Base-by-base conservation (phyloP, 2,888 invertebrate genomes). In the Pycnomerus fuliginosus region DNA sequence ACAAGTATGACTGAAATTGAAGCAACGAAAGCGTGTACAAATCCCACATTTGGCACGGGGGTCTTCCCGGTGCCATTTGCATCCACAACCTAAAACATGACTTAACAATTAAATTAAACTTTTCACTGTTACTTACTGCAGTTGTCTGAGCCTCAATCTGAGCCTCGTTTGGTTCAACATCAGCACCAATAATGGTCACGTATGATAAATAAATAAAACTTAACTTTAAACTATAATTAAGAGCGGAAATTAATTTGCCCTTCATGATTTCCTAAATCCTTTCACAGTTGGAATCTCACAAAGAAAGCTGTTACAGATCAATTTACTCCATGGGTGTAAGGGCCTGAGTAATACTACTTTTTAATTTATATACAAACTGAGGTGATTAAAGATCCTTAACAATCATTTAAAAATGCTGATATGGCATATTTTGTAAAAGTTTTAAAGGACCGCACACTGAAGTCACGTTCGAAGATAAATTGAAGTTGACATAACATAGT, bases 1-100 rank as follows among this genome's bases (percentile, higher is more conserved):
- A 99, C 95, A 45, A 99, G 79, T 61, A 99, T 98, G 55, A 99
- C 94, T 31, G 95, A 95, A 47, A 98, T 78, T 0, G 97, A 89
- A 23, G 97, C 96, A 37, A 97, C 75, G 71, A 99, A 96, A 7
- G 91, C 97, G 74, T 96, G 92, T 64, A 90, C 75, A 72, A 98
- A 96, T 44, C 89, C 90, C 41, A 85, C 75, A 67, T 83, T 80
- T 57, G 70, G 67, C 5, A 52, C 45, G 11, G 50, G 46, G 5
- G 52, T 37, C 16, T 47, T 41, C 4, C 33, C 46, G 1, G 52
- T 33, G 5, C 31, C 39, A 23, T 46, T 24, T 4, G 42, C 32
- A 34, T 50, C 48, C 14, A 33, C 49, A 29, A 49, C 52, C 44
- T 56, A 27, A 16, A 16, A 37, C 31, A 37, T 31, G 44, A 39